phyloP scores from a whole-genome alignment of 2,888 invertebrate species.

The Eutolmus rufibarbis region DNA sequence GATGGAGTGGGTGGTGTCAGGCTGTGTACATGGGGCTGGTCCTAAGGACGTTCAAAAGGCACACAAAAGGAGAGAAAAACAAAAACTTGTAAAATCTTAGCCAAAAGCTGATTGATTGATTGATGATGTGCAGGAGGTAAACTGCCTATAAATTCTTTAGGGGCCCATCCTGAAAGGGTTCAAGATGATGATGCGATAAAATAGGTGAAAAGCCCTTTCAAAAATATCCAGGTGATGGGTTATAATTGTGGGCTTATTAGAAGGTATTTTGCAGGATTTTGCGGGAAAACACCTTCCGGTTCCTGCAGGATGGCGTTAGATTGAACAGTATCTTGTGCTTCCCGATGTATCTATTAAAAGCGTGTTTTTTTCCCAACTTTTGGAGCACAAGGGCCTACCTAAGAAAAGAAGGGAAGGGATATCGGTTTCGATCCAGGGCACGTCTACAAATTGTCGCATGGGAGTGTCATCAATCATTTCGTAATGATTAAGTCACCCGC shows the following conservation, averaged over 20 bases:
- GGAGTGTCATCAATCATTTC: constrained; percentile 31
- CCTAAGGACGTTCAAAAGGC: not conserved
- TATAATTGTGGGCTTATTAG: constrained; percentile 23
- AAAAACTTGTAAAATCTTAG: constrained; percentile 19
- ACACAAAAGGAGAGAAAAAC: not conserved
- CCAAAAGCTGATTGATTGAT: constrained; percentile 37
- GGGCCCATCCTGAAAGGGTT: not conserved
- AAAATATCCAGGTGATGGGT: not conserved
- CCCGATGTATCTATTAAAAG: not conserved
- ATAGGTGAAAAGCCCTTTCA: constrained; percentile 5
- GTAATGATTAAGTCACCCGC: constrained; percentile 25
- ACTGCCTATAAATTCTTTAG: constrained; percentile 28
- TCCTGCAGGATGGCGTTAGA: not conserved
- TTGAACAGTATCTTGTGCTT: not conserved
- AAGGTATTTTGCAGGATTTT: constrained; percentile 15
- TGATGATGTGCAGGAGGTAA: constrained; percentile 25
- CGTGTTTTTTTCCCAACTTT: not conserved
- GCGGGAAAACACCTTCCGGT: not conserved
- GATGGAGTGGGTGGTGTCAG: not conserved
- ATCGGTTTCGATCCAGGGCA: not conserved
- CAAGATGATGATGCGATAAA: not conserved
- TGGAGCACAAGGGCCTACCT: not conserved
- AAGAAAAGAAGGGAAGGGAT: not conserved
- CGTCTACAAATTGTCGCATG: constrained; percentile 33
- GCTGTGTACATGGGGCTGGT: not conserved